Percentiles rank a stretch among this genome's conserved stretches.
phyloP scores from a whole-genome alignment of 2,113 vertebrate species.

The Montifringilla adamsi region DNA sequence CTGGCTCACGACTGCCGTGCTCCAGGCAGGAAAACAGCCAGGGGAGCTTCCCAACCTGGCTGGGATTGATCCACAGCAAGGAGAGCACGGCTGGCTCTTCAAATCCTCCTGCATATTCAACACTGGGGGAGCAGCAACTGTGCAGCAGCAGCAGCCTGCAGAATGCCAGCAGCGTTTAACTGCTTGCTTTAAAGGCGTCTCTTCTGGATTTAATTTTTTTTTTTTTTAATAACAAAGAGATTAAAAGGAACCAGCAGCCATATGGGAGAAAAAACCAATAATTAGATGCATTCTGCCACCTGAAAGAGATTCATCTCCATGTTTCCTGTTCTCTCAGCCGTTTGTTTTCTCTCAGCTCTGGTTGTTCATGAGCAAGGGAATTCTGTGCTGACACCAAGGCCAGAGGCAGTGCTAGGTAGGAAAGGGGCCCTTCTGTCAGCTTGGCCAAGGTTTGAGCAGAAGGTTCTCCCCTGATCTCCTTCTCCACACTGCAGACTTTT shows the following conservation, averaged over 20 bases:
- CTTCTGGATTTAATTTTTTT: background rate
- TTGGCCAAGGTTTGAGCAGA: background rate
- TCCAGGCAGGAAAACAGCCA: background rate
- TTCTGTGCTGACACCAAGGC: background rate
- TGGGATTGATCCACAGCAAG: background rate
- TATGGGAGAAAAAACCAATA: background rate
- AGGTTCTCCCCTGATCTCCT: background rate
- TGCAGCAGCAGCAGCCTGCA: background rate
- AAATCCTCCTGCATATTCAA: background rate
- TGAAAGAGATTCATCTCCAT: background rate
- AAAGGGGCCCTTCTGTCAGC: background rate
- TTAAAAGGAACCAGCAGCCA: background rate
- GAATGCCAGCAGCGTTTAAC: background rate
- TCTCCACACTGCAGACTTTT: background rate
- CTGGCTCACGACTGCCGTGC: background rate
- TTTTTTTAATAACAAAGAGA: background rate
- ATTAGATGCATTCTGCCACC: background rate
- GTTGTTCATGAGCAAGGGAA: background rate
- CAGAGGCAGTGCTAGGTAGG: background rate
- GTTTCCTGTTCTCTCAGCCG: background rate
- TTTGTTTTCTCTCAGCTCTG: background rate
- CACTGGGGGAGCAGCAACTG: background rate
- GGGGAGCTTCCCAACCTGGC: background rate
- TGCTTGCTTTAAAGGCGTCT: background rate
- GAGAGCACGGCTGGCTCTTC: background rate